These are phyloP conservation scores for Pionites leucogaster DNA, from an alignment of 2,113 vertebrate species.

Conservation along the genomic window DNA sequence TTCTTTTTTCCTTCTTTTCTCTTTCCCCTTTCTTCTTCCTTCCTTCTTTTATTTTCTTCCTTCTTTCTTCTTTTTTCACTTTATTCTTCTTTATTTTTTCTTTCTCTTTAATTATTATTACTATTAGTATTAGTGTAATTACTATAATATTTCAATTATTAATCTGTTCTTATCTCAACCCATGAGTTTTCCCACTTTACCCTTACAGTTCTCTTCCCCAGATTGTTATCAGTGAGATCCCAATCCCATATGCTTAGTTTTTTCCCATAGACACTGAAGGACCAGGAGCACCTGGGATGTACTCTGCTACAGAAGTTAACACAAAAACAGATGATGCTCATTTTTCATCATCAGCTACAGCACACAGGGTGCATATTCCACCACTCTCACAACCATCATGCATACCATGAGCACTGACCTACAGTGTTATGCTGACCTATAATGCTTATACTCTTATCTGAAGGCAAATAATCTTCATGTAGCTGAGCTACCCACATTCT, in stretches of 20 bases:
- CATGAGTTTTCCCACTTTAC: background rate
- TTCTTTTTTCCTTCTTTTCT: background rate
- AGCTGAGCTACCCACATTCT: background rate
- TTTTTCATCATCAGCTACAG: background rate
- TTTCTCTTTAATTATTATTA: background rate
- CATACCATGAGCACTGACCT: background rate
- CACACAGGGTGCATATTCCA: fast-evolving
- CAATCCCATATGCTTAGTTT: background rate
- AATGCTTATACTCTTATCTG: background rate
- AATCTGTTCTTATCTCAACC: background rate
- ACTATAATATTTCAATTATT: background rate
- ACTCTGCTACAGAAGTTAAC: background rate
- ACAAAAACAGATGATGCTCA: background rate
- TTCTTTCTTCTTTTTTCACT: background rate
- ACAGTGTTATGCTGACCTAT: background rate
- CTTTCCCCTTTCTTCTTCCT: background rate
- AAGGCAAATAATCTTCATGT: background rate
- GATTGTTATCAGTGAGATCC: background rate
- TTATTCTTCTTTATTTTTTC: background rate
- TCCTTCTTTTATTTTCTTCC: background rate
- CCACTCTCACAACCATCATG: background rate
- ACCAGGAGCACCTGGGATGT: background rate
- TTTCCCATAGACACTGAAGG: background rate
- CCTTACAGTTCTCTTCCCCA: background rate
- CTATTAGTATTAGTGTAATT: background rate